Base-by-base conservation (phyloP, 2,797 vertebrate species). In the Macrochelys suwanniensis region DNA sequence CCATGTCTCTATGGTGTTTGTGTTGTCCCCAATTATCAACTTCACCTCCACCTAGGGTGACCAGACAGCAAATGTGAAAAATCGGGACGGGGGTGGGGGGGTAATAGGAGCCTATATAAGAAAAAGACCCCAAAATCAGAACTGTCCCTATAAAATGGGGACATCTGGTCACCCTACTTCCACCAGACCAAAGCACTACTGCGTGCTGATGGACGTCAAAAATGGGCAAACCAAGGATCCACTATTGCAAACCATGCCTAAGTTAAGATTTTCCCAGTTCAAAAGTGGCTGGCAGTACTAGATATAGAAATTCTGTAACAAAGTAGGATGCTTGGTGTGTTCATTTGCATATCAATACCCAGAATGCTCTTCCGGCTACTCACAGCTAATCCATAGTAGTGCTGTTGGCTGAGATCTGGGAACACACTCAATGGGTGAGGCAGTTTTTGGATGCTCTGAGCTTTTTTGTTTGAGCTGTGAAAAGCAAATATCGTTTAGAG, bases 261-360 rank as follows among this genome's bases (percentile, higher is more conserved):
- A 19, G 37, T 71, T 71, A 42, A 71, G 45, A 33, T 33, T 79
- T 79, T 23, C 53, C 37, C 51, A 56, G 80, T 45, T 25, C 81
- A 49, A 21, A 37, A 97, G 95, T 93, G 92, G 95, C 95, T 93
- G 95, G 92, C 96, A 97, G 94, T 7, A 91, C 89, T 89, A 97
- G 97, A 95, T 83, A 89, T 93, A 96, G 95, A 97, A 94, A 94
- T 93, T 97, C 95, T 37, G 91, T 94, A 56, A 93, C 15, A 84
- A 81, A 84, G 89, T 95, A 96, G 96, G 96, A 96, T 97, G 95
- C 59, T 89, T 12, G 91, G 31, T 92, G 89, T 33, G 85, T 95
- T 97, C 94, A 97, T 97, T 97, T 97, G 97, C 97, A 97, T 97
- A 96, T 97, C 97, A 97, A 97, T 97, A 95, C 95, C 97, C 92